A percentile compares a stretch with the other conserved stretches of the same genome.
These are phyloP conservation scores for Noctua fimbriata DNA, from an alignment of 2,888 invertebrate genomes.

Conservation along the genomic window DNA sequence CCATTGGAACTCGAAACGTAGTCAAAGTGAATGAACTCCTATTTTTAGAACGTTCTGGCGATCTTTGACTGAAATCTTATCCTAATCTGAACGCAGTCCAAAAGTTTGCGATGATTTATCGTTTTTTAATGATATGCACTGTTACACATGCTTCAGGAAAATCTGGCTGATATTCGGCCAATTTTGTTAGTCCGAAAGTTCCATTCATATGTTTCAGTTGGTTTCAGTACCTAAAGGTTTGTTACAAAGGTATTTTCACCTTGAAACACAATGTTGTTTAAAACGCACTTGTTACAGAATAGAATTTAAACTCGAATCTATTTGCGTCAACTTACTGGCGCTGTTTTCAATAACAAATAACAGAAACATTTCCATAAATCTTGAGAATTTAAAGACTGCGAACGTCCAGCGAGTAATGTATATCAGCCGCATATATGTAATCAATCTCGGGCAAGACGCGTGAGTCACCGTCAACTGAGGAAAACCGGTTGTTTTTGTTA, in stretches of 20 bases:
- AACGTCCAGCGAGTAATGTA: background rate
- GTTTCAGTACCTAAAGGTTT: slow-evolving; percentile 10
- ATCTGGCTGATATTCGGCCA: background rate
- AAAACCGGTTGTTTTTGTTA: slow-evolving; percentile 48
- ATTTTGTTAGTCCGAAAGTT: background rate
- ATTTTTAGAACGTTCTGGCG: slow-evolving; percentile 63
- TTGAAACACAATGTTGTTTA: slow-evolving; percentile 14
- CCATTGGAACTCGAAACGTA: slow-evolving; percentile 43
- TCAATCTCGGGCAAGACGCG: slow-evolving; percentile 44
- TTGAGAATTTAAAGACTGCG: slow-evolving; percentile 21
- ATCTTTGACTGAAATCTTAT: slow-evolving; percentile 60
- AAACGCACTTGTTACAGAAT: slow-evolving; percentile 9
- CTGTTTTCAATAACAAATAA: slow-evolving; percentile 23
- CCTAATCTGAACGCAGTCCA: slow-evolving; percentile 47
- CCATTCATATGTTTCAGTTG: background rate
- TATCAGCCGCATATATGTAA: slow-evolving; percentile 21
- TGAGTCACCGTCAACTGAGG: slow-evolving; percentile 48
- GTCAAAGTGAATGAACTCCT: slow-evolving; percentile 70
- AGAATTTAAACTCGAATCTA: slow-evolving; percentile 20
- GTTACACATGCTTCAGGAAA: slow-evolving; percentile 6
- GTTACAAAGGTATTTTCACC: slow-evolving; percentile 20
- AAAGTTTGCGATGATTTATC: slow-evolving; percentile 48
- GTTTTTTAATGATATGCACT: slow-evolving; percentile 39
- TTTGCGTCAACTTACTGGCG: slow-evolving; percentile 15
- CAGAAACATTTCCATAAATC: slow-evolving; percentile 33